Evolutionary conservation across 2,113 vertebrate species (phyloP).

Genomic region (Apteryx owenii): DNA sequence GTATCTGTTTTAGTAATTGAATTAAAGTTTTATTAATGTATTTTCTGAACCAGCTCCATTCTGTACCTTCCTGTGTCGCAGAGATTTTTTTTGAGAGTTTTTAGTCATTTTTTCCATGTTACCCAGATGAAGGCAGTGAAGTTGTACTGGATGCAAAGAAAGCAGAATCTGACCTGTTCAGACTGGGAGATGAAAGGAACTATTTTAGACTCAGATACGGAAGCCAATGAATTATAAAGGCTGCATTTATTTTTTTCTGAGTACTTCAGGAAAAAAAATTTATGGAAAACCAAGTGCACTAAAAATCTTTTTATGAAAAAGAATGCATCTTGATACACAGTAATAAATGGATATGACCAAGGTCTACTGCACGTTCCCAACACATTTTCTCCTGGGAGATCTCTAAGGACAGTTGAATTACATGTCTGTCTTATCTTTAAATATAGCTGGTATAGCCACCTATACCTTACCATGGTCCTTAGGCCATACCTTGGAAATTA

Average conservation of each 20-base stretch:
- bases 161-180: not conserved
- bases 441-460: not conserved
- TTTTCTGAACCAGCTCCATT: not conserved
- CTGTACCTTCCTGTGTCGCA: not conserved
- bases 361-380: not conserved
- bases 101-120: not conserved
- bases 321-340: not conserved
- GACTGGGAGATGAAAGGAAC: not conserved
- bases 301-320: not conserved
- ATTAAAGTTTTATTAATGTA: not conserved
- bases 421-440: conserved; percentile 56
- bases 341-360: not conserved
- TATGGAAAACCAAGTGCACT: not conserved
- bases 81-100: not conserved
- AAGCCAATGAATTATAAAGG: not conserved
- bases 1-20: not conserved
- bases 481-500: conserved; percentile 53
- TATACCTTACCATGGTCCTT: not conserved
- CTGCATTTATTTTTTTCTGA: not conserved
- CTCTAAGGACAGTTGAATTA: conserved; percentile 50
- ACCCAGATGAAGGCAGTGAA: not conserved
- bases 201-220: not conserved
- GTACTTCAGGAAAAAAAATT: not conserved
- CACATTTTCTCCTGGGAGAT: not conserved
- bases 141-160: not conserved